Evolutionary conservation across 2,888 invertebrate species (phyloP).

Genomic region (Stenodera caucasica): DNA sequence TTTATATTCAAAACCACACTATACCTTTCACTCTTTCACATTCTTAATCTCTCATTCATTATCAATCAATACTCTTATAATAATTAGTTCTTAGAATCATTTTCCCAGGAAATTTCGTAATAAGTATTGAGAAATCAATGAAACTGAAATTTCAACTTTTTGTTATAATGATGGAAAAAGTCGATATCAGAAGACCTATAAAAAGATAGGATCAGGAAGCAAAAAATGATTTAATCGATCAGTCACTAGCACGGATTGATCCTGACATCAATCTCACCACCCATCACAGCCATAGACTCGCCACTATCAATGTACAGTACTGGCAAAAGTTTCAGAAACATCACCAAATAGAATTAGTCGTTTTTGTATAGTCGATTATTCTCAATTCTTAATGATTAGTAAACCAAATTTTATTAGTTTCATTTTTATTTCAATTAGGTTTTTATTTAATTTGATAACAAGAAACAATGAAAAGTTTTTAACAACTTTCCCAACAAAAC

Average conservation of each 20-base stretch:
- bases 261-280: background rate
- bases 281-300: background rate
- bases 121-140: background rate
- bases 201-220: background rate
- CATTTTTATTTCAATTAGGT: too few relatives aligned
- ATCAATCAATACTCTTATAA: background rate
- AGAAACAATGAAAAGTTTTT: too few relatives aligned
- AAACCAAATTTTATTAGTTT: too few relatives aligned
- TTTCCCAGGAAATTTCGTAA: too few relatives aligned
- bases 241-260: background rate
- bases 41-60: background rate
- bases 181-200: background rate
- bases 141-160: background rate
- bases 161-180: background rate
- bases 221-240: constrained; percentile 4
- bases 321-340: too few relatives aligned
- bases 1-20: background rate
- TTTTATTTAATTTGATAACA: too few relatives aligned
- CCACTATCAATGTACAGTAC: background rate
- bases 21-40: background rate
- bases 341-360: too few relatives aligned
- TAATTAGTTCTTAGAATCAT: too few relatives aligned
- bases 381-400: too few relatives aligned
- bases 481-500: too few relatives aligned
- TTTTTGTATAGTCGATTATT: too few relatives aligned